phyloP scores from a whole-genome alignment of 2,797 vertebrate species.

The Scolopax bukidnonensis region DNA sequence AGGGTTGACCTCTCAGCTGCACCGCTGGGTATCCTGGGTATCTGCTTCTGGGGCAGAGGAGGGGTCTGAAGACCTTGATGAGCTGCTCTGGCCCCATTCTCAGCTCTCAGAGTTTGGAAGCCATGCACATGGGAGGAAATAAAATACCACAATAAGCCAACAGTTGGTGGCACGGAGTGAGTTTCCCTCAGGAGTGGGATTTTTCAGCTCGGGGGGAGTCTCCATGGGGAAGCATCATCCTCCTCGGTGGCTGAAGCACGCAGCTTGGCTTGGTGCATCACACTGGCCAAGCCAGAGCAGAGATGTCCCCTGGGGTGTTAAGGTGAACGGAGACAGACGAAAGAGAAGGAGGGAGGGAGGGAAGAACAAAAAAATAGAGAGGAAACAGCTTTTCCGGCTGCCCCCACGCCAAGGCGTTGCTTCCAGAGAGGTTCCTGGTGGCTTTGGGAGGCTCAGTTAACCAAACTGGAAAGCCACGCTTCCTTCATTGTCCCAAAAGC shows the following conservation, averaged over 20 bases:
- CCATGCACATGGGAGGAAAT: background rate
- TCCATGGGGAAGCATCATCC: background rate
- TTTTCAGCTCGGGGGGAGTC: background rate
- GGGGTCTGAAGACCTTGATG: rapidly evolving
- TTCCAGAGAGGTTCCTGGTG: background rate
- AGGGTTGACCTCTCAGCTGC: background rate
- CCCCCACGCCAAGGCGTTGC: rapidly evolving
- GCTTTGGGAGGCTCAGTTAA: background rate
- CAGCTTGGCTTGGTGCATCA: rapidly evolving
- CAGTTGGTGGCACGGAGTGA: background rate
- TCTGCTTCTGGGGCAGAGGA: background rate
- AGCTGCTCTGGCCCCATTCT: background rate
- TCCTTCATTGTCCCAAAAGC: background rate
- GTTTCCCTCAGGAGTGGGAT: background rate
- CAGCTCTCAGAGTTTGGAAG: background rate
- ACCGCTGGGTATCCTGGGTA: background rate
- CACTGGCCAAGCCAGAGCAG: rapidly evolving
- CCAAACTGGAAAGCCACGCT: background rate
- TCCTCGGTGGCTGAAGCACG: rapidly evolving
- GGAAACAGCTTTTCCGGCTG: background rate
- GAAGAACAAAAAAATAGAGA: background rate
- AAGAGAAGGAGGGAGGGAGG: background rate
- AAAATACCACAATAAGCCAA: background rate
- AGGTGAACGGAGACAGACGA: background rate
- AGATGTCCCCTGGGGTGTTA: too few species aligned